Percentiles rank a stretch among this genome's conserved stretches.
phyloP scores from a whole-genome alignment of 2,888 invertebrate genomes.

The Drosophila affinis region DNA sequence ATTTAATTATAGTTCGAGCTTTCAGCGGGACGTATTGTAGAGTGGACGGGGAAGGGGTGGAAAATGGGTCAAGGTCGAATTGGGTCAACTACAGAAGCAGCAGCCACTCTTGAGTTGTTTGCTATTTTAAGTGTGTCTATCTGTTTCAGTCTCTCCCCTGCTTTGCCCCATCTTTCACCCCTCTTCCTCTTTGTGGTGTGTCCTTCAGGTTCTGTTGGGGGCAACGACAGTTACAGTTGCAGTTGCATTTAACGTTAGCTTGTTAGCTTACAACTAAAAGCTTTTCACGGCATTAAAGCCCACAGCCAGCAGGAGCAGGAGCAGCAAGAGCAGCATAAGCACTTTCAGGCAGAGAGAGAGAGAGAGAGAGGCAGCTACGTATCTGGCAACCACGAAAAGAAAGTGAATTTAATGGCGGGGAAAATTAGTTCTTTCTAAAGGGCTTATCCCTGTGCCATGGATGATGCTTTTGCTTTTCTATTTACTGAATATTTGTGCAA shows the following conservation, averaged over 20 bases:
- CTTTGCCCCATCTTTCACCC: slow-evolving; percentile 3
- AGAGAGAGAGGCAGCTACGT: too few species aligned
- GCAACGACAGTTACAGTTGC: slow-evolving; percentile 60
- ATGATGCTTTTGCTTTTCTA: slow-evolving; percentile 21
- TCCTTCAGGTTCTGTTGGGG: slow-evolving; percentile 51
- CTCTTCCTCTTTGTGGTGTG: slow-evolving; percentile 5
- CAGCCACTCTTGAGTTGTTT: slow-evolving; percentile 64
- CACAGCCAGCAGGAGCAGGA: neutral
- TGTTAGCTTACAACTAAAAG: slow-evolving; percentile 53
- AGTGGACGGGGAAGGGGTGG: neutral
- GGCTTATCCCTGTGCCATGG: slow-evolving; percentile 25
- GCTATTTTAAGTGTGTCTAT: slow-evolving; percentile 55
- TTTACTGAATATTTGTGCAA: slow-evolving; percentile 30
- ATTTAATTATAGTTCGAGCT: slow-evolving; percentile 42
- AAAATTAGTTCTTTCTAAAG: slow-evolving; percentile 56
- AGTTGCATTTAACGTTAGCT: slow-evolving; percentile 39
- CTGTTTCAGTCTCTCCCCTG: slow-evolving; percentile 25
- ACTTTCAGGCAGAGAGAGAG: neutral
- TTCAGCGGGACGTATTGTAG: neutral
- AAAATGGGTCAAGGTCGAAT: slow-evolving; percentile 74
- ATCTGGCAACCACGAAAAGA: slow-evolving; percentile 37
- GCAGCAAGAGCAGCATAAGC: neutral
- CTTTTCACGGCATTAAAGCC: slow-evolving; percentile 44
- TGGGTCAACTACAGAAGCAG: slow-evolving; percentile 66
- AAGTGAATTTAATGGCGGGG: slow-evolving; percentile 41